Base-by-base conservation (phyloP, 2,113 vertebrate species). In the Daboia siamensis region DNA sequence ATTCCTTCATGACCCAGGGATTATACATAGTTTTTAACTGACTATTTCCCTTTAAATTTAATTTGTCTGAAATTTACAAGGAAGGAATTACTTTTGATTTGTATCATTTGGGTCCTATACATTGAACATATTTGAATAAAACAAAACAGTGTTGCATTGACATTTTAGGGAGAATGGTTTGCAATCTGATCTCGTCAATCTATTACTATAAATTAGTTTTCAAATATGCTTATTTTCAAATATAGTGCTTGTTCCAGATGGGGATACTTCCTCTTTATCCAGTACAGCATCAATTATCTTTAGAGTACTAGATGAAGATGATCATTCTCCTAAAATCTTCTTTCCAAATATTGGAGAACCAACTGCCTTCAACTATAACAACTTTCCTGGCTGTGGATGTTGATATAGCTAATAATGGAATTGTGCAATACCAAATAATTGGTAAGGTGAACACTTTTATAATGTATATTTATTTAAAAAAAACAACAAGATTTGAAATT, bases 221-320 rank as follows among this genome's bases (percentile, higher is more conserved):
- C 87, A 96, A 44, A 94, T 93, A 85, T 93, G 1, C 4, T 69
- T n/a, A n/a, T 90, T 17, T 95, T 24, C 87, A 7, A 86, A 20
- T 84, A 57, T 95, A 99, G 99, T 99, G 33, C 97, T 98, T 52
- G 99, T 98, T 86, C 97, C 95, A 90, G 99, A 99, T 48, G 97
- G 97, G 86, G 97, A 98, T 59, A 9, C 93, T 0, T 98, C 95
- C 0, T 95, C 97, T 0, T 96, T 99, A 56, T 99, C 98, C 0
- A 97, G 97, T 54, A 98, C 96, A 0, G 90, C 98, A 1, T 98
- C 97, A 0, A 90, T 99, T 92, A 29, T 98, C 88, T 98, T 98
- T 95, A 97, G 95, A 0, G 97, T 99, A 33, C 96, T 98, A 94
- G 99, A 99, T 8, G 98, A 98, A 94, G 99, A 99, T 0, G 99